A percentile compares a stretch with the other conserved stretches of the same genome.
Conservation (phyloP, 2,888 invertebrate species). For the Diarsia mendica region DNA sequence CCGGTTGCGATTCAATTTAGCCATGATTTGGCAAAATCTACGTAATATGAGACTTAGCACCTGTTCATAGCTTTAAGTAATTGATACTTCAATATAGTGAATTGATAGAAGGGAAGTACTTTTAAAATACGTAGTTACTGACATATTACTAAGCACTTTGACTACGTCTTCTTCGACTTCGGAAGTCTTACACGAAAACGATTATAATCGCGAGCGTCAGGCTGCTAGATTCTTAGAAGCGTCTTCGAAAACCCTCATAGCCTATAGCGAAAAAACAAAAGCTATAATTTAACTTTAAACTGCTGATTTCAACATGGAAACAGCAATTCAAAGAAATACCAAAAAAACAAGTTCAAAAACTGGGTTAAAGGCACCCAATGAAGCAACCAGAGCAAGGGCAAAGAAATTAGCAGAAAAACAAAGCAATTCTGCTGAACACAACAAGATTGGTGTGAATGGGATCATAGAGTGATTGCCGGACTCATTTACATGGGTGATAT, state of each 20-base stretch:
- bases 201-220: too few relatives aligned
- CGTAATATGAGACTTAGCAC: constrained; percentile 13
- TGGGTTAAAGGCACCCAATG: constrained; percentile 23
- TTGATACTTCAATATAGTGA: constrained; percentile 14
- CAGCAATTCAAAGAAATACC: constrained; percentile 3
- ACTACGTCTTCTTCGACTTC: background rate
- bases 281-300: background rate
- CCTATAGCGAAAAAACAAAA: background rate
- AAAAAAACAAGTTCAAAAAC: constrained; percentile 31
- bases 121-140: background rate
- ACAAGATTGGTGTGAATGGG: constrained; percentile 25
- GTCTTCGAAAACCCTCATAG: background rate
- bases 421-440: background rate
- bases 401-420: constrained; percentile 29
- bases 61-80: background rate
- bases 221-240: background rate
- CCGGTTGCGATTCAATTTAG: constrained; percentile 7
- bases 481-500: constrained; percentile 43
- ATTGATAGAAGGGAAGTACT: background rate
- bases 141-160: background rate
- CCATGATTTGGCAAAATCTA: constrained; percentile 23
- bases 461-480: constrained; percentile 2
- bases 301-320: background rate
- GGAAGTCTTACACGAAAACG: background rate
- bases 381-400: constrained; percentile 36